Evolutionary conservation across 2,888 invertebrate species (phyloP), one percentile per base, ranked within the genome.

Genomic region (Tortrix viridana): DNA sequence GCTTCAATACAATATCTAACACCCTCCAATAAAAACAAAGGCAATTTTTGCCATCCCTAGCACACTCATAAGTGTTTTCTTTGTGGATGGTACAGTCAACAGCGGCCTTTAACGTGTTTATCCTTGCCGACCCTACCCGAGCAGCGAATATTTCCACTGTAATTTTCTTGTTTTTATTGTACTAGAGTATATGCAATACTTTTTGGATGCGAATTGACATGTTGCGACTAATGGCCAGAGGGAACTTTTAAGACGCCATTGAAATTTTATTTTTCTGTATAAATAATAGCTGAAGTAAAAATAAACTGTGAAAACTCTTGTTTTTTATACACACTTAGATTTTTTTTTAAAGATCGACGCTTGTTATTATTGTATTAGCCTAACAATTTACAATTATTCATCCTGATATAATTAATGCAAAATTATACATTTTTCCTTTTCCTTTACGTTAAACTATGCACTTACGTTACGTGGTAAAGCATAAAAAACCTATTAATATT

Each of bases 51-150:
- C 52, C 59, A 56, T 49, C 61, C 65, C 57, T 49, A 56, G 52
- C 38, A 62, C 67, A 62, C 54, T 62, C 60, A 65, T 65, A 65
- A 70, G 69, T 70, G 70, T 68, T 70, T 69, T 69, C 70, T 70
- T 69, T 69, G 70, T 66, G 69, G 65, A 68, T 70, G 63, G 67
- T 63, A 67, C 67, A 67, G 69, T 65, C 63, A 63, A 59, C 66
- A 66, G 66, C 49, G 63, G 67, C 70, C 69, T 69, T 69, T 69
- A 69, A 69, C 70, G 47, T 65, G 69, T 66, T 69, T 69, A 68
- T 67, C 68, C 67, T 67, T 69, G 57, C 65, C 60, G 58, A 56
- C 53, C 63, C 47, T 63, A 59, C 59, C 65, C 63, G 58, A 53
- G 41, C 41, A 23, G 47, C 59, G 65, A 66, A 67, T 69, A 65